These are phyloP conservation scores for Gnathonemus echidnorhynchus DNA, from an alignment of 2,113 vertebrate species.

Conservation along the genomic window DNA sequence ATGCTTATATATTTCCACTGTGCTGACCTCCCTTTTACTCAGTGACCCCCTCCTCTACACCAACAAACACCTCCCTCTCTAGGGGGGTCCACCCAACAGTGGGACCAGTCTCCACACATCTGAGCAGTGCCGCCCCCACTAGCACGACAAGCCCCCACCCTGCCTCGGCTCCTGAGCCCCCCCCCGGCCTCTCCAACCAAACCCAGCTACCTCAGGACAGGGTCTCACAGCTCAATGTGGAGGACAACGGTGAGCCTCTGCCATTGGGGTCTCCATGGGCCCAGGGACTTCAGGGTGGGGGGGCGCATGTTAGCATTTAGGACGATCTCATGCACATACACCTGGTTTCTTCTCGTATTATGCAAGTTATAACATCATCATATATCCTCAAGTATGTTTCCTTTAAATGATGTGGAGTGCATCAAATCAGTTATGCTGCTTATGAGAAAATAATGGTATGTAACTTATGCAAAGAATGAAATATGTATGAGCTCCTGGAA, in stretches of 20 bases:
- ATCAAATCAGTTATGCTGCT: not conserved
- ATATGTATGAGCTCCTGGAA: not conserved
- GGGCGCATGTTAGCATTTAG: not conserved
- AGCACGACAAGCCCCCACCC: not conserved
- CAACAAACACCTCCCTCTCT: not conserved
- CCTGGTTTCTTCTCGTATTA: not conserved
- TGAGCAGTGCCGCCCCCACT: not conserved
- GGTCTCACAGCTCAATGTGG: slow-evolving; percentile 53
- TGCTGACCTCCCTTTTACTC: not conserved
- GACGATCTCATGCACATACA: not conserved
- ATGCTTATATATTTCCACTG: not conserved
- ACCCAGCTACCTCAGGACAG: slow-evolving; percentile 32
- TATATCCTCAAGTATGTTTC: not conserved
- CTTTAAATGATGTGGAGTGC: not conserved
- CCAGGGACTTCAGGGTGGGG: not conserved
- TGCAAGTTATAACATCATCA: not conserved
- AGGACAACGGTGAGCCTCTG: slow-evolving; percentile 48
- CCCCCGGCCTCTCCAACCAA: slow-evolving; percentile 26
- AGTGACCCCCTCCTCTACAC: not conserved
- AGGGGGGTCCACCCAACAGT: not conserved
- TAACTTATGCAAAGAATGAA: not conserved
- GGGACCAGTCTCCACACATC: not conserved
- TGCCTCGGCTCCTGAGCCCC: not conserved
- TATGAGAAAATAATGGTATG: not conserved
- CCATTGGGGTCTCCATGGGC: not conserved